Evolutionary conservation across 1,140 invertebrate species (phyloP), one percentile per base, ranked within the genome.

Genomic region (Forficula auricularia): DNA sequence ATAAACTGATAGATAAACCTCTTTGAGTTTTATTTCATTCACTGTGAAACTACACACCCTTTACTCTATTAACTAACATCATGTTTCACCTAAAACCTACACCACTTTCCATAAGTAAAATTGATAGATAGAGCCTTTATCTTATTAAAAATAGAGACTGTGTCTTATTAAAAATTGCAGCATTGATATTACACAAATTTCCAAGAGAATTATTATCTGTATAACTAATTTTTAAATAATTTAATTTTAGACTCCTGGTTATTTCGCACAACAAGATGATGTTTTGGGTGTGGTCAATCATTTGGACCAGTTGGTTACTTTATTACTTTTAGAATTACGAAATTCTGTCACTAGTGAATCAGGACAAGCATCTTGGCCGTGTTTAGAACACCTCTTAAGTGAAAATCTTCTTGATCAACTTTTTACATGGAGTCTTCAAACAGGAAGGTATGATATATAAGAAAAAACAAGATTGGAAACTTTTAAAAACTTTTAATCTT

Each of bases 221-320:
- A 31, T 37, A 33, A 19, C 27, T 35, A 27, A 30, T 35, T 19
- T 36, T n/a, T n/a, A n/a, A n/a, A n/a, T n/a, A n/a, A n/a, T n/a
- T n/a, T n/a, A n/a, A n/a, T n/a, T n/a, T n/a, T 40, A 13, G 10
- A 33, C 18, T 15, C 57, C 57, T n/a, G 60, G 62, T 44, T 57
- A 61, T 15, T 57, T 61, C 50, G 68, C 73, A 22, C 67, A 60
- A 45, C 74, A 79, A 47, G 83, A 94, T 63, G 87, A 92, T 60
- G 79, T 94, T 1, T 67, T 87, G 15, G 79, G 78, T 14, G 87
- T 97, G 22, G 79, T 90, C 2, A 90, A 87, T 60, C 86, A 95
- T 54, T 62, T 96, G 54, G 86, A 90, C 55, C 87, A 92, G 57
- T 82, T 96, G 77, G 72, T 83, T 3, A 84, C 82, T 0, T 63